Evolutionary conservation across 1,140 invertebrate genomes (phyloP).

Genomic region (Hyles euphorbiae): DNA sequence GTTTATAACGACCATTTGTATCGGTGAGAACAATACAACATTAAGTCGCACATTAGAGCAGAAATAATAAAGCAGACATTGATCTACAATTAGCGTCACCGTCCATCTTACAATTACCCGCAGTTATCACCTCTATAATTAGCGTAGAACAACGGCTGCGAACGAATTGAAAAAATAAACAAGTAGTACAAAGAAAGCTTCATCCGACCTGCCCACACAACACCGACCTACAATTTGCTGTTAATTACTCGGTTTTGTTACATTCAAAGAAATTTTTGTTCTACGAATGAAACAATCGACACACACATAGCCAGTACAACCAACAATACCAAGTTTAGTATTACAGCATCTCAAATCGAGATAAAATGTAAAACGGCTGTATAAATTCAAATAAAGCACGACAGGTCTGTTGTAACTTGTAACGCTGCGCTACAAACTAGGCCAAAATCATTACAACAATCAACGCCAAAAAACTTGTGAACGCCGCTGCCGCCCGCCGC

Average conservation of each 20-base stretch:
- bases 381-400: conserved; percentile 52
- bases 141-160: conserved; percentile 29
- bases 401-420: conserved; percentile 36
- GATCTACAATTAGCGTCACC: conserved; percentile 31
- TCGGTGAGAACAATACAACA: too few species aligned
- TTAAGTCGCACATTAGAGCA: conserved; percentile 12
- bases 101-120: conserved; percentile 23
- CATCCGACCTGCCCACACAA: conserved; percentile 51
- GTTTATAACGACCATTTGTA: too few species aligned
- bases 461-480: conserved; percentile 44
- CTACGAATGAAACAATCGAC: conserved; percentile 36
- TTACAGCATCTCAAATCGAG: background rate
- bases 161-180: conserved; percentile 64
- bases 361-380: conserved; percentile 12
- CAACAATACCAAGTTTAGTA: background rate
- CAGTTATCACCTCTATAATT: conserved; percentile 51
- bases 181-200: conserved; percentile 56
- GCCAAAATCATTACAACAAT: conserved; percentile 63
- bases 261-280: conserved; percentile 47
- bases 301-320: background rate
- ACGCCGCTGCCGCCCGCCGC: conserved; percentile 10
- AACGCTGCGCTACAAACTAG: conserved; percentile 39
- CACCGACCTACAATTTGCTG: conserved; percentile 49
- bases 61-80: conserved; percentile 26
- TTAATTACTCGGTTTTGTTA: conserved; percentile 46